Evolutionary conservation across 2,888 invertebrate genomes (phyloP), one percentile per base, ranked within the genome.

Genomic region (Rambutsinella grinnellia): DNA sequence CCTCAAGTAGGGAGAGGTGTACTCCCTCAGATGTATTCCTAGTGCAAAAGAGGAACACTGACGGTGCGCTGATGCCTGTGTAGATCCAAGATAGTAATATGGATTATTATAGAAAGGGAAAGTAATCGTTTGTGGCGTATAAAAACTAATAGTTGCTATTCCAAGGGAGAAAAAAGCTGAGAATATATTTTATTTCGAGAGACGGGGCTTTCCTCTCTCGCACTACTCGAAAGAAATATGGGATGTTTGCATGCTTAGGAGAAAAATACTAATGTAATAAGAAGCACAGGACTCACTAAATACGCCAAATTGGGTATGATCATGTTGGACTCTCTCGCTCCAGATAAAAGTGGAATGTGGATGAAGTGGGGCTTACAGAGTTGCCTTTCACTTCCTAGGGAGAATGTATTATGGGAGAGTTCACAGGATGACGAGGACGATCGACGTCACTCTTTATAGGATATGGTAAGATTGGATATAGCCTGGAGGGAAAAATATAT

Each of bases 41-140:
- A n/a, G n/a, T n/a, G n/a, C n/a, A 49, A 49, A 49, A 49, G 49
- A 49, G 13, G 49, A 21, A 54, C 54, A 8, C 19, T 21, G 54
- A 21, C 21, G 5, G 54, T n/a, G 23, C 23, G 21, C 21, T 54
- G 6, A 8, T 54, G 21, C 3, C n/a, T 10, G 54, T n/a, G n/a
- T n/a, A n/a, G n/a, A n/a, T n/a, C n/a, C n/a, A n/a, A n/a, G n/a
- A n/a, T n/a, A n/a, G n/a, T n/a, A n/a, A n/a, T n/a, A n/a, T n/a
- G n/a, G n/a, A n/a, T n/a, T n/a, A n/a, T n/a, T n/a, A n/a, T n/a
- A n/a, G 13, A 36, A 36, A 36, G 36, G 36, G 36, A 36, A 36
- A 36, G 36, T 36, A 5, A 8, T 36, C 36, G 36, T 36, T 17
- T 49, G 23, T 10, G 19, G 23, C 15, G 8, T 54, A 54, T 15